Base-by-base conservation (phyloP, 2,888 invertebrate species). In the Pharmacophagus antenor region DNA sequence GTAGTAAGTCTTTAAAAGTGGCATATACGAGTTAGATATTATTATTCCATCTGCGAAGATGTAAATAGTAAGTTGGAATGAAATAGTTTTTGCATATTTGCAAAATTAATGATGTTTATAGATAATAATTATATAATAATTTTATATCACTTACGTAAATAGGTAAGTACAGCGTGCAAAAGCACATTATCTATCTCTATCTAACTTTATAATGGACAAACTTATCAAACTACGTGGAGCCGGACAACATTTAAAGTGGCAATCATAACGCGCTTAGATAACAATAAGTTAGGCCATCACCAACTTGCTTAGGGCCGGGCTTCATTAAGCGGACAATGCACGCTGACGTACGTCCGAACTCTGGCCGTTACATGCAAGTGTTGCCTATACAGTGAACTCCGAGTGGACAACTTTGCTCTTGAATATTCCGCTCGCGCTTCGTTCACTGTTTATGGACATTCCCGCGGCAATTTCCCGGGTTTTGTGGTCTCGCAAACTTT, bases 321-420 rank as follows among this genome's bases (percentile, higher is more conserved):
- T 88, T 88, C 89, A 90, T 90, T 88, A 89, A 82, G 84, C 76
- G 80, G 79, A 80, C 85, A 80, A 84, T 85, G 85, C 87, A 86
- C 73, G 75, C 77, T 83, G 86, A 86, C 80, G 82, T 77, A 71
- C 71, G 77, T 73, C 77, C 75, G 70, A 85, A 86, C 83, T 86
- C 76, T 61, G 79, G 73, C 85, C 82, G 86, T 90, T 90, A 72
- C 72, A 78, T 76, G 77, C 89, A 90, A 89, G 85, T 88, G 89
- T 82, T 77, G 85, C 84, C 76, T 65, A 71, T 67, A 67, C 71
- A 80, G 79, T 71, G 61, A 57, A 69, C 74, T 77, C 79, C 70
- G 75, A 79, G 74, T 79, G 76, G 79, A 70, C 63, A 89, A 89
- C 84, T 90, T 90, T 86, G 79, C 87, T 82, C 82, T 81, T 88